Evolutionary conservation across 2,797 vertebrate genomes (phyloP).

Genomic region (Natrix natrix): DNA sequence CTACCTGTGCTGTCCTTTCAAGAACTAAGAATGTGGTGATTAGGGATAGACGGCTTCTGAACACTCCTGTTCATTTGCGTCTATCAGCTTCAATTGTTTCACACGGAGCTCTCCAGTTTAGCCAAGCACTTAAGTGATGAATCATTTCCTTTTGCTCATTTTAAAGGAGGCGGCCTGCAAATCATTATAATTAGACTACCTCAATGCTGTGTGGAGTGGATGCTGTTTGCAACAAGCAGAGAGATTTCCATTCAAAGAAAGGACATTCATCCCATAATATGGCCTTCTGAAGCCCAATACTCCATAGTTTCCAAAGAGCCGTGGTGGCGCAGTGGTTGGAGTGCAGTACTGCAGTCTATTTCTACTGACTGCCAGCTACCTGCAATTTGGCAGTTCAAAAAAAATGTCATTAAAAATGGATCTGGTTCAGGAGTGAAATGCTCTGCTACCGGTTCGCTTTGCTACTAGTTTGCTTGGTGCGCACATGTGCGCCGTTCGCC

Average conservation of each 20-base stretch:
- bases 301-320: background rate
- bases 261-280: background rate
- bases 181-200: background rate
- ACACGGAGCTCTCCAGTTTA: background rate
- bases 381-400: background rate
- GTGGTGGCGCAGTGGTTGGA: too few relatives aligned
- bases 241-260: background rate
- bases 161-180: background rate
- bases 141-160: background rate
- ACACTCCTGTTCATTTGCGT: background rate
- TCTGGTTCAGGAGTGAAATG: background rate
- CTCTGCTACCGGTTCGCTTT: too few relatives aligned
- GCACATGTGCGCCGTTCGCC: too few relatives aligned
- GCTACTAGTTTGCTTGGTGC: too few relatives aligned
- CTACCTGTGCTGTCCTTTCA: background rate
- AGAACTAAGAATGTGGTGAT: background rate
- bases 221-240: background rate
- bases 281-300: background rate
- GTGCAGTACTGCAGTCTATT: too few relatives aligned
- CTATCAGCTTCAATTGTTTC: background rate
- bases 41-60: background rate
- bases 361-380: too few relatives aligned
- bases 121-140: background rate
- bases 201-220: background rate
- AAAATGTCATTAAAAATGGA: background rate